Evolutionary conservation across 1,140 invertebrate species (phyloP).

Genomic region (Drosophila ficusphila): DNA sequence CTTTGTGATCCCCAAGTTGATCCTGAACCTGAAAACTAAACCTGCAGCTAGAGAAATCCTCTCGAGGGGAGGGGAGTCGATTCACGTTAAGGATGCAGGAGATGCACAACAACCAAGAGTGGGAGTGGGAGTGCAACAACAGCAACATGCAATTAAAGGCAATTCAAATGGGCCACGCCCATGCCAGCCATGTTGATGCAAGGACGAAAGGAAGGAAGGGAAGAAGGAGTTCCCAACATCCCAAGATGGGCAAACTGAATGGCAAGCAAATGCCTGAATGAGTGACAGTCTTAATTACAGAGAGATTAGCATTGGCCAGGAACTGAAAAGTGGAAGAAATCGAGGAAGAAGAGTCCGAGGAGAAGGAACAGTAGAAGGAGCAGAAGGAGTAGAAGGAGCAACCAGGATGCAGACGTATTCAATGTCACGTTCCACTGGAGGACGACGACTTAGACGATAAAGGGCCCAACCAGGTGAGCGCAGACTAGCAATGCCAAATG

Average conservation of each 20-base stretch:
- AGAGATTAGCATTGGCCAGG: slow-evolving; percentile 68
- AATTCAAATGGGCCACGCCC: slow-evolving; percentile 48
- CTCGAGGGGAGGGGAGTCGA: background rate
- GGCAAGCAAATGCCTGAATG: slow-evolving; percentile 54
- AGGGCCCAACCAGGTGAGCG: slow-evolving; percentile 45
- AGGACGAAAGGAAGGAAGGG: background rate
- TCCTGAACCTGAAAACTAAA: slow-evolving; percentile 3
- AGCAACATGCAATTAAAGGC: slow-evolving; percentile 57
- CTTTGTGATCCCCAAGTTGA: slow-evolving; percentile 1
- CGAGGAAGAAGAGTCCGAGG: background rate
- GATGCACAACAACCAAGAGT: background rate
- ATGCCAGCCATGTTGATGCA: slow-evolving; percentile 12
- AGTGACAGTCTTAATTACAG: slow-evolving; percentile 79
- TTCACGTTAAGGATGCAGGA: background rate
- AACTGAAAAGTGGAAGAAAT: slow-evolving; percentile 8
- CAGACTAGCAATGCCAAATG: slow-evolving; percentile 10
- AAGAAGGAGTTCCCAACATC: background rate
- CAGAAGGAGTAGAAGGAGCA: slow-evolving; percentile 5
- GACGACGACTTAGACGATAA: slow-evolving; percentile 46
- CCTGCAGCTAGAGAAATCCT: background rate
- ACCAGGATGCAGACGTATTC: slow-evolving; percentile 56
- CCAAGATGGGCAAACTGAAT: slow-evolving; percentile 44
- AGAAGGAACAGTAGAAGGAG: background rate
- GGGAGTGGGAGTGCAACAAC: slow-evolving; percentile 1
- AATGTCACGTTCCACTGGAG: slow-evolving; percentile 68